Conservation (phyloP, 2,113 vertebrate species). For the Cryptomyrus ogoouensis region DNA sequence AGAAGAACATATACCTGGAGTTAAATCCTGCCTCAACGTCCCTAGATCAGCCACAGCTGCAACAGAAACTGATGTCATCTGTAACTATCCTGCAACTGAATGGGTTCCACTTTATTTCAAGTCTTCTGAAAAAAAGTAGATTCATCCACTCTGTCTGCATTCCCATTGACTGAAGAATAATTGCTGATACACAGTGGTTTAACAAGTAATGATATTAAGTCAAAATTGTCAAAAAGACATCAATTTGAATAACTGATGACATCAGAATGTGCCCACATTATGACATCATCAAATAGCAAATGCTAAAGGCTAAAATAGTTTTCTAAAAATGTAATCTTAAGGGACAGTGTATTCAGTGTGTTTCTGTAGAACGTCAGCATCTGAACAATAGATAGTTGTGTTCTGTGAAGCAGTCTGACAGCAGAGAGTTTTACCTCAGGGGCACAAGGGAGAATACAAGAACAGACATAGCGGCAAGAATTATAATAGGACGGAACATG, state of each 20-base stretch:
- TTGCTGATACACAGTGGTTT: not conserved
- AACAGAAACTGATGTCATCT: not conserved
- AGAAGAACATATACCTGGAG: not conserved
- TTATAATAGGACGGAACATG: constrained; percentile 6
- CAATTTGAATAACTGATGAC: not conserved
- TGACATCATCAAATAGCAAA: not conserved
- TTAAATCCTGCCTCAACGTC: not conserved
- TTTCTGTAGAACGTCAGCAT: constrained; percentile 14
- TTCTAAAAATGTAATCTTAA: not conserved
- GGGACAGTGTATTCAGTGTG: not conserved
- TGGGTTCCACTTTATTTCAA: not conserved
- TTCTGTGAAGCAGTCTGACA: constrained; percentile 28
- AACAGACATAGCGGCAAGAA: constrained; percentile 4
- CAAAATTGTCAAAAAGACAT: not conserved
- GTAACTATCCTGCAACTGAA: not conserved
- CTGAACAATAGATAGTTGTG: constrained; percentile 24
- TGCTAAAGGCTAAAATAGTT: not conserved
- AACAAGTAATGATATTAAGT: not conserved
- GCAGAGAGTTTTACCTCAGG: constrained; percentile 24
- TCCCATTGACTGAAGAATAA: not conserved
- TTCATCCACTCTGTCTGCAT: not conserved
- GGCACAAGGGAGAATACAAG: constrained; percentile 21
- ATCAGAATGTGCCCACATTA: not conserved
- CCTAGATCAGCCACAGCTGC: not conserved
- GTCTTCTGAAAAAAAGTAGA: not conserved